Conservation (phyloP, 2,888 invertebrate species). For the Drepana falcataria region DNA sequence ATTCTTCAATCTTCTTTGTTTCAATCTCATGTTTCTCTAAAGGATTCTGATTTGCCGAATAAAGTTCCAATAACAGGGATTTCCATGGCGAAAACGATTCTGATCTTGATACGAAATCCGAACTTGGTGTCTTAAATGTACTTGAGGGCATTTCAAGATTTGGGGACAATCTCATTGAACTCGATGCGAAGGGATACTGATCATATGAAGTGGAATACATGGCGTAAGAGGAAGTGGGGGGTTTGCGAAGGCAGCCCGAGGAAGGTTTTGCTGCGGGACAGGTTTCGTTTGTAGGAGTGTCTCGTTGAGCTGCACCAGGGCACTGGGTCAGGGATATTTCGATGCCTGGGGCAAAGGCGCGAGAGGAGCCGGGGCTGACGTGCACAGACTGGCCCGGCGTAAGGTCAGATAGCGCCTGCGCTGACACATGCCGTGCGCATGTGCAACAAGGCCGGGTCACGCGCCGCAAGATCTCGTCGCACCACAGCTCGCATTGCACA, state of each 20-base stretch:
- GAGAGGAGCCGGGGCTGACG: constrained; percentile 25
- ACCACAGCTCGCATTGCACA: constrained; percentile 68
- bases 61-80: constrained; percentile 10
- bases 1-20: constrained; percentile 7
- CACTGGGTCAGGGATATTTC: constrained; percentile 45
- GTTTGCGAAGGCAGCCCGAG: constrained; percentile 23
- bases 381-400: constrained; percentile 25
- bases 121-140: neutral
- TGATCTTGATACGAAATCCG: neutral
- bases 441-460: constrained; percentile 54
- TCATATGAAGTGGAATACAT: constrained; percentile 32
- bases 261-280: constrained; percentile 37
- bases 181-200: constrained; percentile 2
- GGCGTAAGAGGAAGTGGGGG: constrained; percentile 35
- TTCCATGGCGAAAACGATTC: constrained; percentile 2
- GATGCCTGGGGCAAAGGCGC: constrained; percentile 34
- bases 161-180: neutral
- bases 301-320: constrained; percentile 18
- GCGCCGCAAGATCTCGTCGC: constrained; percentile 58
- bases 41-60: constrained; percentile 7
- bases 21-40: constrained; percentile 4
- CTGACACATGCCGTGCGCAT: constrained; percentile 52
- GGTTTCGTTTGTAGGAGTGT: constrained; percentile 19
- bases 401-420: constrained; percentile 41
- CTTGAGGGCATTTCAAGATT: neutral